Base-by-base conservation (phyloP, 1,140 invertebrate species). In the Tetraneura akinire region DNA sequence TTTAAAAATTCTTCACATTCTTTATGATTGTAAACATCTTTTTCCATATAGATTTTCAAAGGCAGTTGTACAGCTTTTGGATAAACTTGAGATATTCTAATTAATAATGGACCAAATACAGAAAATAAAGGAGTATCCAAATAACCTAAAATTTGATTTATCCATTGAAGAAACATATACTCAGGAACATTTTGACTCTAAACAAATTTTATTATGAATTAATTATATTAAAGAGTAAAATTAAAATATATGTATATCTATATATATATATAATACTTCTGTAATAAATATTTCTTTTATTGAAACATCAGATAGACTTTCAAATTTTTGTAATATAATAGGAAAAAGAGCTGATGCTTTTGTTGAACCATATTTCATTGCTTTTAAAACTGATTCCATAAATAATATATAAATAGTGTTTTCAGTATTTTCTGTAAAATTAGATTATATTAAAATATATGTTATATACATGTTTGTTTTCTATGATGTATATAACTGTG, bases 171-270 rank as follows among this genome's bases (percentile, higher is more conserved):
- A 6, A 68, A 68, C 66, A 68, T 68, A 23, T 47, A 68, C 8
- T 68, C 66, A 21, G 66, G 66, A 23, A 68, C 32, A 68, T 68
- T 47, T 68, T 68, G 66, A 68, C 11, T 47, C 37, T 68, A 68
- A 47, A 68, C 21, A 47, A 21, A 45, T 1, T 10, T 14, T 0
- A 23, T 21, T 68, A 68, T 37, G 8, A 37, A 37, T 37, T 37
- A 37, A 4, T 37, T 37, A 37, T 37, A 8, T 37, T 8, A 37
- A 37, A 37, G 8, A 37, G 8, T 37, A 37, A 37, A n/a, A n/a
- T n/a, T n/a, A n/a, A n/a, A n/a, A n/a, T n/a, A n/a, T n/a, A n/a
- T 37, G 32, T 37, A 4, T 37, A 37, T 4, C 8, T 4, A 37
- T 37, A 37, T 37, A 37, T 37, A 37, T 4, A 37, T 37, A 13